Percentiles rank a stretch among this genome's conserved stretches.
Conservation (phyloP, 2,113 vertebrate genomes). For the Anguilla rostrata region DNA sequence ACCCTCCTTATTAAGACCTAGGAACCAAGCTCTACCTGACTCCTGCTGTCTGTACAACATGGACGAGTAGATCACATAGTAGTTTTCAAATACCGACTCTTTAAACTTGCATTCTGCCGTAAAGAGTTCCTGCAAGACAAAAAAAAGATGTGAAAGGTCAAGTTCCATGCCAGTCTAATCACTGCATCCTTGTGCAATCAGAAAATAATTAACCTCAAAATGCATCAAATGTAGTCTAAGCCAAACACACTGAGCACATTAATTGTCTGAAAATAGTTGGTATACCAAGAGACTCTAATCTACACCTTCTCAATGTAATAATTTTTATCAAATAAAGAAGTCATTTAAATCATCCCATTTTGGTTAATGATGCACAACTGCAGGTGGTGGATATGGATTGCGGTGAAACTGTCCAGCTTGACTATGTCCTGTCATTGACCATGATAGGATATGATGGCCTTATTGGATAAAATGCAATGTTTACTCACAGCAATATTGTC, state of each 20-base stretch:
- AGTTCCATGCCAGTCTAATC: not conserved
- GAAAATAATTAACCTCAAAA: not conserved
- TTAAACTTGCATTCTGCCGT: constrained; percentile 98
- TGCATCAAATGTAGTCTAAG: not conserved
- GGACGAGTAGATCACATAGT: constrained; percentile 98
- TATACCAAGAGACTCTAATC: too few species aligned
- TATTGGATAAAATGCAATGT: not conserved
- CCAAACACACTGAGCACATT: not conserved
- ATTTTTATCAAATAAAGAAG: too few species aligned
- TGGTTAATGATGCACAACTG: too few species aligned
- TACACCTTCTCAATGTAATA: too few species aligned
- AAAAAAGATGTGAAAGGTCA: not conserved
- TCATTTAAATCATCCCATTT: too few species aligned
- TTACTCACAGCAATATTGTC: not conserved
- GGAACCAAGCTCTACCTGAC: constrained; percentile 95
- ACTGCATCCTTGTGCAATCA: not conserved
- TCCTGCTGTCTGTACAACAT: constrained; percentile 98
- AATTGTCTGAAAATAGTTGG: not conserved
- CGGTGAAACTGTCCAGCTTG: too few species aligned
- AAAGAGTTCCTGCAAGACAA: constrained; percentile 87
- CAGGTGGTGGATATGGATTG: too few species aligned
- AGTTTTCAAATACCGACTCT: constrained; percentile 98
- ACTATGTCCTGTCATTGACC: too few species aligned
- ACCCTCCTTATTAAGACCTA: constrained; percentile 96
- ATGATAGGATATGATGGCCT: not conserved